Evolutionary conservation across 2,797 vertebrate genomes (phyloP).

Genomic region (Takifugu ocellatus): DNA sequence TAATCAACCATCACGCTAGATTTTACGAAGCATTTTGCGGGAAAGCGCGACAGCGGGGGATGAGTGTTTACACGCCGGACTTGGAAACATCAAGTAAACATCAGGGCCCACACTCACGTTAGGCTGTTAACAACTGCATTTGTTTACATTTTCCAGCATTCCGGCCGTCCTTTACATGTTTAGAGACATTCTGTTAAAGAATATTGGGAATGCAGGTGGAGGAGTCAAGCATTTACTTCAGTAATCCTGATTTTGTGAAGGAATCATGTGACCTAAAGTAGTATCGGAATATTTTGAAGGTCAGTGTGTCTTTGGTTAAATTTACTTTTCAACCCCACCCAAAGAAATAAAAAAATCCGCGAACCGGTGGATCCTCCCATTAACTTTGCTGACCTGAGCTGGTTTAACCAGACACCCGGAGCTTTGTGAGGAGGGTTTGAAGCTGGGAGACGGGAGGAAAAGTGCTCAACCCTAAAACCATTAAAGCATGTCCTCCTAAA

Average conservation of each 20-base stretch:
- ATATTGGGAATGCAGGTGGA: too few relatives aligned
- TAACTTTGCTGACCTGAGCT: constrained; percentile 49
- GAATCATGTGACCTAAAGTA: too few relatives aligned
- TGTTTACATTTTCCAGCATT: too few relatives aligned
- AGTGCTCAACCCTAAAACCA: constrained; percentile 63
- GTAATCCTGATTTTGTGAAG: too few relatives aligned
- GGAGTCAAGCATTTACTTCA: too few relatives aligned
- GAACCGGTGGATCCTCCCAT: constrained; percentile 39
- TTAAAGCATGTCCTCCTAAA: constrained; percentile 67
- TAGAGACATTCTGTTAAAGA: too few relatives aligned
- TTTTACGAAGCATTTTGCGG: constrained; percentile 57
- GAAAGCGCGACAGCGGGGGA: constrained; percentile 47
- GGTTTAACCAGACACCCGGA: constrained; percentile 48
- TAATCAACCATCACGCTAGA: constrained; percentile 72
- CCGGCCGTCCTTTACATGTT: too few relatives aligned
- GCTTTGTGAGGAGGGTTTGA: constrained; percentile 32
- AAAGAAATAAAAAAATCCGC: constrained; percentile 19
- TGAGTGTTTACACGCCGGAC: constrained; percentile 19
- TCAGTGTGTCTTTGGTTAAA: constrained; percentile 45
- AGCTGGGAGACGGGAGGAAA: constrained; percentile 11
- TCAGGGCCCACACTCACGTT: neutral
- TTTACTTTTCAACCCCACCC: constrained; percentile 27
- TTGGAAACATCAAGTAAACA: constrained; percentile 14
- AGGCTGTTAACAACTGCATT: neutral
- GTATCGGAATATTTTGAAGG: constrained; percentile 16